Evolutionary conservation across 2,888 invertebrate genomes (phyloP), one percentile per base, ranked within the genome.

Genomic region (Heliconius cydno): DNA sequence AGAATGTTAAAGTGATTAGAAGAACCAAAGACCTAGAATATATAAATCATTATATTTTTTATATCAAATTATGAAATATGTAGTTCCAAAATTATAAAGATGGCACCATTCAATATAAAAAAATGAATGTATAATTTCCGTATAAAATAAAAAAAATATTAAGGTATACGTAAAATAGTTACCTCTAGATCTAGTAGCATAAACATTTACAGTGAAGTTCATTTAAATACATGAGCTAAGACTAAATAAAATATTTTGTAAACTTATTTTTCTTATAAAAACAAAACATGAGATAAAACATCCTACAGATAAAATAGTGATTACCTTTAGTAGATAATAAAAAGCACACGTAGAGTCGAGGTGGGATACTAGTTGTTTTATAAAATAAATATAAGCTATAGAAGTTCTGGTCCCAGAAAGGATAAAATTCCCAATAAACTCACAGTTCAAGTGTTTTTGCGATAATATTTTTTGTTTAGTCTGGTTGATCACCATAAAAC

Each of bases 71-170:
- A 52, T 52, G 46, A 46, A 25, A 28, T 25, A 4, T 30, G 12
- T 22, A 72, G 7, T 13, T 3, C 7, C 9, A 38, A 38, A 1
- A 2, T 25, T 19, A 38, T 60, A 73, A 30, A 25, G 19, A 73
- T 73, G 60, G 73, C 73, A 73, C 73, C 25, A 30, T 60, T 12
- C 15, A 34, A 25, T 70, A 70, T 9, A 60, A 28, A 60, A 73
- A 41, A 70, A 41, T 41, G n/a, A 38, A 41, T 13, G n/a, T 41
- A 41, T 13, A 70, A 41, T 15, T 41, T 41, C 41, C 41, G 34
- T 34, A 41, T 41, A 34, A 41, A 12, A 41, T 41, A 25, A 70
- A 41, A 70, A 68, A n/a, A 13, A 13, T 0, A 70, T 25, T 19
- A 68, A 70, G 25, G 9, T 3, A 41, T 12, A 70, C 15, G 25